These are phyloP conservation scores for Hartigia nigra DNA, from an alignment of 2,888 invertebrate genomes.

Conservation along the genomic window DNA sequence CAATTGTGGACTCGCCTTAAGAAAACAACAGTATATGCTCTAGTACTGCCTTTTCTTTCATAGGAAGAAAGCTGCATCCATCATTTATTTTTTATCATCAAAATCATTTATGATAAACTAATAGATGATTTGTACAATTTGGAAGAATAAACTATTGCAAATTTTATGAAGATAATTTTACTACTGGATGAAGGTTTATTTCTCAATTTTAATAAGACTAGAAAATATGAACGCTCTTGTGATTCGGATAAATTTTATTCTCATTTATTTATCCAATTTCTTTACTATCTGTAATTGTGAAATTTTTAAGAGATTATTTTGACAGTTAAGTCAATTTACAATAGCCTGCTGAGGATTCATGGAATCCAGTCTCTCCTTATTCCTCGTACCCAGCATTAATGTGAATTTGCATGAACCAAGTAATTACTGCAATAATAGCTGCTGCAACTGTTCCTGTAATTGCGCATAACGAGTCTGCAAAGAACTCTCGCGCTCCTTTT, in stretches of 20 bases:
- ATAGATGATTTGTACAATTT: background rate
- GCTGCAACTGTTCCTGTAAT: slow-evolving; percentile 73
- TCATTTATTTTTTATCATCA: background rate
- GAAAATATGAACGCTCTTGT: background rate
- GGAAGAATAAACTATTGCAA: background rate
- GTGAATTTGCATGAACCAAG: background rate
- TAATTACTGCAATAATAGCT: slow-evolving; percentile 47
- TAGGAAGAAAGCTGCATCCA: background rate
- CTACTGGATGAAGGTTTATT: background rate
- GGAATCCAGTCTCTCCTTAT: slow-evolving; percentile 2
- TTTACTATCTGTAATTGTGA: background rate
- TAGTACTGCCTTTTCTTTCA: background rate
- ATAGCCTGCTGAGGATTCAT: slow-evolving; percentile 1
- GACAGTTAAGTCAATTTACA: background rate
- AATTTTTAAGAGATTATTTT: background rate
- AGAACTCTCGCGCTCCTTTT: slow-evolving; percentile 89
- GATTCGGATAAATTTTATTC: background rate
- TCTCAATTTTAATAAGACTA: background rate
- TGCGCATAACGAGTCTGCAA: slow-evolving; percentile 87
- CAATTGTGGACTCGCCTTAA: background rate
- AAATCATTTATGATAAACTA: background rate
- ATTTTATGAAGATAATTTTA: background rate
- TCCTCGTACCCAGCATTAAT: background rate
- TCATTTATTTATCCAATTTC: background rate
- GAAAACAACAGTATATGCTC: background rate